Conservation (phyloP, 2,888 invertebrate species). For the Nemurella pictetii region DNA sequence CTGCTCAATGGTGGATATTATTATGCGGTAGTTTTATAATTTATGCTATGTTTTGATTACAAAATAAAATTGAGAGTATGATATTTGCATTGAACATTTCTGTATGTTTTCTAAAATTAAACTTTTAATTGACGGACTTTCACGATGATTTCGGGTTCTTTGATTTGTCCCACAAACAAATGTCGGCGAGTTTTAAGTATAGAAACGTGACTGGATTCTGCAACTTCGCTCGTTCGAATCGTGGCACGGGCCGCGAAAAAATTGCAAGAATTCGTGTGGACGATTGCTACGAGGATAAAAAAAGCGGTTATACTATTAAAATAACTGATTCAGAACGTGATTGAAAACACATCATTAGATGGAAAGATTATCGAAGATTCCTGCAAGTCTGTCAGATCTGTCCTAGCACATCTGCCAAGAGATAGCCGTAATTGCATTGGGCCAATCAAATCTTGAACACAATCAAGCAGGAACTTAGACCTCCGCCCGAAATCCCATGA, state of each 20-base stretch:
- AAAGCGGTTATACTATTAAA: background rate
- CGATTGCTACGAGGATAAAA: background rate
- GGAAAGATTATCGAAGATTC: background rate
- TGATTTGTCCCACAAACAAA: background rate
- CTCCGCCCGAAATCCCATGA: background rate
- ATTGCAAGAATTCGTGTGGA: background rate
- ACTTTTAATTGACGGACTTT: background rate
- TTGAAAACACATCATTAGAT: background rate
- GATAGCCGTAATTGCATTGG: background rate
- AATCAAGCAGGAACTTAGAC: background rate
- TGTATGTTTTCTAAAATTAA: background rate
- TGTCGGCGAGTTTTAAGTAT: background rate
- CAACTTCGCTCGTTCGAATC: background rate
- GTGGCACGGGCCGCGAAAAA: background rate
- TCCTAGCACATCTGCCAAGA: too few species aligned
- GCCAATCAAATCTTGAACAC: background rate
- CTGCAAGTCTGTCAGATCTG: too few species aligned
- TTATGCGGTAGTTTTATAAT: background rate
- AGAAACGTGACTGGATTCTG: background rate
- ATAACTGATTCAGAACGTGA: background rate
- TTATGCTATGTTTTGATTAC: background rate
- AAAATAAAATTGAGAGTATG: background rate
- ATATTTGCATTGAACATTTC: background rate
- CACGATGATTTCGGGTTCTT: background rate
- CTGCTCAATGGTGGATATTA: too few species aligned